Evolutionary conservation across 2,888 invertebrate species (phyloP), one percentile per base, ranked within the genome.

Genomic region (Mallateleia sp.): DNA sequence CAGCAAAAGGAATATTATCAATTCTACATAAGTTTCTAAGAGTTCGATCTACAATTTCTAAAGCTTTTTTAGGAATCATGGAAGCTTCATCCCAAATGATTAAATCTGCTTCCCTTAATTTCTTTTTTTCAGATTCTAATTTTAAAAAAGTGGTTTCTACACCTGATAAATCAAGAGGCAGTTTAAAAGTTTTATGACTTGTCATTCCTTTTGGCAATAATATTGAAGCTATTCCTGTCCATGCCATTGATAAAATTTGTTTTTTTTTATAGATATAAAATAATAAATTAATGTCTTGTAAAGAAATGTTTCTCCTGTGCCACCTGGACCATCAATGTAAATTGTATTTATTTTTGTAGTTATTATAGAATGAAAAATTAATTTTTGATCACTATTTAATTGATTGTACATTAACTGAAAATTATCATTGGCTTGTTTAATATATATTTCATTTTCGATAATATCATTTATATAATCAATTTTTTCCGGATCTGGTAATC

Each of bases 401-500:
- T 32, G 2, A n/a, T 47, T 28, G n/a, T n/a, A n/a, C n/a, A n/a
- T n/a, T n/a, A n/a, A n/a, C n/a, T n/a, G n/a, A n/a, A n/a, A n/a
- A n/a, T n/a, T n/a, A n/a, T n/a, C n/a, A n/a, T n/a, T n/a, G n/a
- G n/a, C n/a, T n/a, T n/a, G n/a, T n/a, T n/a, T n/a, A n/a, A n/a
- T n/a, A n/a, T n/a, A n/a, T n/a, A n/a, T n/a, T n/a, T n/a, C n/a
- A n/a, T n/a, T n/a, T n/a, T n/a, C n/a, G n/a, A n/a, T n/a, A n/a
- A n/a, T n/a, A n/a, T n/a, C n/a, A n/a, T n/a, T n/a, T n/a, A n/a
- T 28, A 8, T 28, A 28, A 28, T 28, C 8, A 0, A 56, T 9
- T 1, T 2, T 25, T 9, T 47, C 11, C 20, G 72, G 58, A 24
- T 74, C 60, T 20, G 42, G 56, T 72, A 72, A 72, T 58, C 60